A percentile compares a stretch with the other conserved stretches of the same genome.
Evolutionary conservation across 2,797 vertebrate species (phyloP).

Genomic region (Artibeus jamaicensis): DNA sequence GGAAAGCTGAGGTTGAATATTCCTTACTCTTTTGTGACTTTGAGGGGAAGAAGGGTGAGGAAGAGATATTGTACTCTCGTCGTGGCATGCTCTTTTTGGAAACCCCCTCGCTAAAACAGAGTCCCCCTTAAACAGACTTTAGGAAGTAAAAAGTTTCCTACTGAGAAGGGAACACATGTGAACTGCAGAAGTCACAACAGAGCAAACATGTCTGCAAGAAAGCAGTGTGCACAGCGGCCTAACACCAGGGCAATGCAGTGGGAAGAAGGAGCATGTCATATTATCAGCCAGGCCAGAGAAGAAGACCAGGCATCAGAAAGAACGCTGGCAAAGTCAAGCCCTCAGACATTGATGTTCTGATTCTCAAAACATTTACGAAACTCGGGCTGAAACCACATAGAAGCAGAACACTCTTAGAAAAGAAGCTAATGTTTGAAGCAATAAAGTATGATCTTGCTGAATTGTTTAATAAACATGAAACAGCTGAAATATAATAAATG

Average conservation of each 20-base stretch:
- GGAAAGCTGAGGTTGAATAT: background rate
- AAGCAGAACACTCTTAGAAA: background rate
- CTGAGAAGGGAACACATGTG: background rate
- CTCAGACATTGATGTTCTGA: background rate
- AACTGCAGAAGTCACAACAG: background rate
- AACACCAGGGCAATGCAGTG: background rate
- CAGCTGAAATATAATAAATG: slow-evolving; percentile 32
- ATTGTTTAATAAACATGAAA: slow-evolving; percentile 46
- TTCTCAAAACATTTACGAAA: slow-evolving; percentile 33
- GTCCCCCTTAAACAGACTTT: slow-evolving; percentile 5
- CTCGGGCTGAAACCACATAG: background rate
- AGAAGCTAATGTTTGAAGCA: slow-evolving; percentile 37
- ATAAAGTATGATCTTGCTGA: background rate
- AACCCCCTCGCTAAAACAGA: background rate
- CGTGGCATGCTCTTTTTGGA: background rate
- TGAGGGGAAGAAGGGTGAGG: background rate
- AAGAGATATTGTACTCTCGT: background rate
- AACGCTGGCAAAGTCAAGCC: background rate
- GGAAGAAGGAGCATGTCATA: background rate
- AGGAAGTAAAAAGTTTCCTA: background rate
- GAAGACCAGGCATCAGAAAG: background rate
- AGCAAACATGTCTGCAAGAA: background rate
- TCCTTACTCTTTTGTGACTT: background rate
- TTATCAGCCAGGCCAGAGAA: background rate
- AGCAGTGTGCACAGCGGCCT: background rate